Percentiles rank a stretch among this genome's conserved stretches.
phyloP scores from a whole-genome alignment of 2,797 vertebrate species.

The Ambastaia sidthimunki region DNA sequence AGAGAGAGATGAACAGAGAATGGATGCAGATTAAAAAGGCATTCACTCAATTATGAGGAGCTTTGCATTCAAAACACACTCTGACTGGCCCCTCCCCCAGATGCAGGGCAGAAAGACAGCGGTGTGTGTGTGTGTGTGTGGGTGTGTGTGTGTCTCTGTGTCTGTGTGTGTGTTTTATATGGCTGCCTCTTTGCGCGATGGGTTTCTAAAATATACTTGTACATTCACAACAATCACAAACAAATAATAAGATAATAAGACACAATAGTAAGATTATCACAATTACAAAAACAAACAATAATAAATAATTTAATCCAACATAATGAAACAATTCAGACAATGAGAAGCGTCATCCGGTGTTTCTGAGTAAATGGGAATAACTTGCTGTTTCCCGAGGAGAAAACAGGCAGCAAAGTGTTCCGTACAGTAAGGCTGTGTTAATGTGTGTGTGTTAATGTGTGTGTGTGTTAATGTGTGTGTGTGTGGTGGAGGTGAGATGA shows the following conservation, averaged over 20 bases:
- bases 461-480: slow-evolving; percentile 16
- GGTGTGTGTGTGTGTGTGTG: background rate
- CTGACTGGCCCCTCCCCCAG: slow-evolving; percentile 12
- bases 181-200: too few relatives aligned
- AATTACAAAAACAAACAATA: background rate
- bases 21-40: slow-evolving; percentile 51
- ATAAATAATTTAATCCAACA: background rate
- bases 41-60: slow-evolving; percentile 56
- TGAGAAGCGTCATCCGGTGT: background rate
- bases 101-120: background rate
- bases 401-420: background rate
- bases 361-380: slow-evolving; percentile 34
- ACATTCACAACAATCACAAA: background rate
- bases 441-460: slow-evolving; percentile 24
- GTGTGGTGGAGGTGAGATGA: slow-evolving; percentile 62
- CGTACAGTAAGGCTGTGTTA: slow-evolving; percentile 4
- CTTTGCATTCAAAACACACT: slow-evolving; percentile 30
- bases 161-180: too few relatives aligned
- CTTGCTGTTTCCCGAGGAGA: background rate
- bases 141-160: too few relatives aligned
- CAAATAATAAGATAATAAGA: background rate
- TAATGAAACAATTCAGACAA: slow-evolving; percentile 13
- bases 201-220: background rate
- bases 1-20: slow-evolving; percentile 52
- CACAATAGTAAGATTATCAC: background rate